Evolutionary conservation across 2,888 invertebrate species (phyloP).

Genomic region (Pyrochroa serraticornis): DNA sequence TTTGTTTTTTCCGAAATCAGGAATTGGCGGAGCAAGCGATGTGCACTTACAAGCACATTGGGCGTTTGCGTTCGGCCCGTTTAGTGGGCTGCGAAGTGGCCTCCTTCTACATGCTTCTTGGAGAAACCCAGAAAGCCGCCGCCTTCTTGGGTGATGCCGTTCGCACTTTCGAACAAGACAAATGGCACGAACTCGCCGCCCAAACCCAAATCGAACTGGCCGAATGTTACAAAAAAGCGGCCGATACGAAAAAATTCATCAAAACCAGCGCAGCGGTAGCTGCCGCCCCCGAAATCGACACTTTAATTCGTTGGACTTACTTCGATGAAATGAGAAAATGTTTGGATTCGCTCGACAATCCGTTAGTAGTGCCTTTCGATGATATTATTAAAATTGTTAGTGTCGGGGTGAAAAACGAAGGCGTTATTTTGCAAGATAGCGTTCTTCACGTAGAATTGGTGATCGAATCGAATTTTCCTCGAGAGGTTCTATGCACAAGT

Average conservation of each 20-base stretch:
- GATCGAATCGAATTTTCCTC: slow-evolving; percentile 67
- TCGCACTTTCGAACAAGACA: slow-evolving; percentile 84
- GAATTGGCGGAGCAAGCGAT: slow-evolving; percentile 94
- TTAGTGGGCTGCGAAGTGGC: slow-evolving; percentile 89
- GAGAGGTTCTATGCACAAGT: slow-evolving; percentile 68
- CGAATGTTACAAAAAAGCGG: slow-evolving; percentile 81
- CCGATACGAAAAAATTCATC: slow-evolving; percentile 72
- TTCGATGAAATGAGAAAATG: slow-evolving; percentile 81
- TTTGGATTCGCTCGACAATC: slow-evolving; percentile 47
- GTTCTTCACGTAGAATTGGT: slow-evolving; percentile 63
- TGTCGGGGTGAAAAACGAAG: slow-evolving; percentile 48
- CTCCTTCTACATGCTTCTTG: slow-evolving; percentile 85
- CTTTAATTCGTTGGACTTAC: slow-evolving; percentile 66
- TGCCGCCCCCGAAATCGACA: slow-evolving; percentile 75
- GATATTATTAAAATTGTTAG: slow-evolving; percentile 59
- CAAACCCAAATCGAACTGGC: slow-evolving; percentile 85
- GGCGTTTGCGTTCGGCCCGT: slow-evolving; percentile 77
- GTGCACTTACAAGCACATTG: slow-evolving; percentile 95
- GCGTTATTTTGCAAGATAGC: slow-evolving; percentile 64
- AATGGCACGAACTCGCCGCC: slow-evolving; percentile 83
- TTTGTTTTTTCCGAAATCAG: slow-evolving; percentile 48
- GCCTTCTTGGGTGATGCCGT: slow-evolving; percentile 87
- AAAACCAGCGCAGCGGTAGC: slow-evolving; percentile 74
- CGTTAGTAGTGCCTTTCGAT: slow-evolving; percentile 54
- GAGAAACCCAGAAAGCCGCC: slow-evolving; percentile 87